These are phyloP conservation scores for Leptodactylus fuscus DNA, from an alignment of 2,113 vertebrate genomes.

Conservation along the genomic window DNA sequence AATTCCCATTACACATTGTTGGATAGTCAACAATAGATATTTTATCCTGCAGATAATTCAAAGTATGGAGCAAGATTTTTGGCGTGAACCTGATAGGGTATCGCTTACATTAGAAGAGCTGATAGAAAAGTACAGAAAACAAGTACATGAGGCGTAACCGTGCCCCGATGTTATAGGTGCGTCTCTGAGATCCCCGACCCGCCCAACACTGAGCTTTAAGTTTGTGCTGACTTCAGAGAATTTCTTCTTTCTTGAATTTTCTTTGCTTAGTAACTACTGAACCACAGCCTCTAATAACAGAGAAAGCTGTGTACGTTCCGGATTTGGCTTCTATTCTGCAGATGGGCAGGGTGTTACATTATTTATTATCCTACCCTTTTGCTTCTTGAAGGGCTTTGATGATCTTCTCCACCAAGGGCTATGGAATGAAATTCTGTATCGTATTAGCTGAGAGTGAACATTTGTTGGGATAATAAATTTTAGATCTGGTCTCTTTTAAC, in stretches of 20 bases:
- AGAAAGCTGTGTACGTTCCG: conserved; percentile 17
- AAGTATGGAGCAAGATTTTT: neutral
- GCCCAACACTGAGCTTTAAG: conserved; percentile 15
- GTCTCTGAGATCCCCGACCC: neutral
- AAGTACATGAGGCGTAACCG: neutral
- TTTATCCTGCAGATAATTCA: neutral
- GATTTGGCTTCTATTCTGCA: conserved; percentile 34
- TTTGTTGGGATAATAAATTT: neutral
- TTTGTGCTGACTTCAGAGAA: conserved; percentile 39
- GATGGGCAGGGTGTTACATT: conserved; percentile 30
- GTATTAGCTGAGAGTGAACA: neutral
- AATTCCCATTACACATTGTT: neutral
- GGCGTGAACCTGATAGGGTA: neutral
- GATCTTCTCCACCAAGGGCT: conserved; percentile 32
- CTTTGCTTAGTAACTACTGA: conserved; percentile 36
- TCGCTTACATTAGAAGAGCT: neutral
- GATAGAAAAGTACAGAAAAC: conserved; percentile 23
- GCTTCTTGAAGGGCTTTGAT: conserved; percentile 20
- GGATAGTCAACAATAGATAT: conserved; percentile 9
- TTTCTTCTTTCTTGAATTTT: conserved; percentile 21
- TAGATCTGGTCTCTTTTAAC: neutral
- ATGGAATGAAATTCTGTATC: conserved; percentile 13
- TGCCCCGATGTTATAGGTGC: conserved; percentile 38
- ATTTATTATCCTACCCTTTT: conserved; percentile 42
- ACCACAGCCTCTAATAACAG: conserved; percentile 41